phyloP scores from a whole-genome alignment of 2,888 invertebrate species.

The Cryptocheilus praepositus region DNA sequence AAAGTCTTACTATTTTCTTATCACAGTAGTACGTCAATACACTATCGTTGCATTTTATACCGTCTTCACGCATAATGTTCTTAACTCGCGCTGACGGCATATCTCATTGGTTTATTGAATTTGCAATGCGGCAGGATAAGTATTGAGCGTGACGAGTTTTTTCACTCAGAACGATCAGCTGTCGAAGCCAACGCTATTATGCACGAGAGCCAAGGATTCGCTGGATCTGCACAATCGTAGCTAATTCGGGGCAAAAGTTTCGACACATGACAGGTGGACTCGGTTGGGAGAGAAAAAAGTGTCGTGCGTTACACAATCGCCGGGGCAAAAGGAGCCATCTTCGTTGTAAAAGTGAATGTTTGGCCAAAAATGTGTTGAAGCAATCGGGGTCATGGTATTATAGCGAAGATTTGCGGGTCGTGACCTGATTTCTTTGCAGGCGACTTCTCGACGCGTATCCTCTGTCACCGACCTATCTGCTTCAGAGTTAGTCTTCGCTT shows the following conservation, averaged over 20 bases:
- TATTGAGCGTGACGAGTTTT: too few species aligned
- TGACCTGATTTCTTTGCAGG: too few species aligned
- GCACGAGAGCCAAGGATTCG: conserved; percentile 10
- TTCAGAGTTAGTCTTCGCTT: too few species aligned
- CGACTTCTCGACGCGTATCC: too few species aligned
- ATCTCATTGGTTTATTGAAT: too few species aligned
- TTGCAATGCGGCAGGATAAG: too few species aligned
- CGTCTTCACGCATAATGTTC: too few species aligned
- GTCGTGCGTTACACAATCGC: conserved; percentile 36
- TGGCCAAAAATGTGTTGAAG: conserved; percentile 48
- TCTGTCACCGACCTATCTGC: too few species aligned
- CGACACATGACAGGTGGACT: conserved; percentile 39
- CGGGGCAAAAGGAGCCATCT: conserved; percentile 36
- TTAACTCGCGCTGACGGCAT: too few species aligned
- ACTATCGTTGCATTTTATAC: too few species aligned
- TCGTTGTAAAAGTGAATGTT: conserved; percentile 59
- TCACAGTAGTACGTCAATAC: too few species aligned
- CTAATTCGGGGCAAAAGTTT: conserved; percentile 52
- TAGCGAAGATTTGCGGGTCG: neutral
- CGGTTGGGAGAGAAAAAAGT: conserved; percentile 20
- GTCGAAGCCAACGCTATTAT: conserved; percentile 33
- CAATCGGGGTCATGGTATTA: conserved; percentile 26
- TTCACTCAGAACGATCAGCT: neutral
- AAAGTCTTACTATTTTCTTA: too few species aligned
- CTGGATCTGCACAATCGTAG: conserved; percentile 41